Conservation (phyloP, 2,113 vertebrate species). For the Erpornis zantholeuca region DNA sequence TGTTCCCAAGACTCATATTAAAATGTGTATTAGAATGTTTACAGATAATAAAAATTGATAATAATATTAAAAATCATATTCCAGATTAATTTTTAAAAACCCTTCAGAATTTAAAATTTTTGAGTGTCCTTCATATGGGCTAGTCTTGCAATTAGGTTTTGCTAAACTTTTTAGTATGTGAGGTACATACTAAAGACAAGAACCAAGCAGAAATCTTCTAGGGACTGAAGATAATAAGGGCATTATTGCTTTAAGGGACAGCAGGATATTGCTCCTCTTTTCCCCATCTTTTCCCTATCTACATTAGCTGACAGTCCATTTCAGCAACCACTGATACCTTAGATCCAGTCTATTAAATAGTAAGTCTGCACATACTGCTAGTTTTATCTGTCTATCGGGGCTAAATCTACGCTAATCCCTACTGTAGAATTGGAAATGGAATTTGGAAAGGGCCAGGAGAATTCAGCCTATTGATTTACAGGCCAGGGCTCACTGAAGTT, state of each 20-base stretch:
- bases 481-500: not conserved
- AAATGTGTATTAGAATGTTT: not conserved
- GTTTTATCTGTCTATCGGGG: conserved; percentile 21
- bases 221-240: not conserved
- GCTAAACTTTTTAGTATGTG: not conserved
- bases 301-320: not conserved
- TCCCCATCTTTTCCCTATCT: not conserved
- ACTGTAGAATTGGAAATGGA: conserved; percentile 27
- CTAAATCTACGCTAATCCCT: conserved; percentile 43
- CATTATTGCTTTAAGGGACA: not conserved
- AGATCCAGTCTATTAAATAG: conserved; percentile 36
- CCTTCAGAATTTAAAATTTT: not conserved
- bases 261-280: not conserved
- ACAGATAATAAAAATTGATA: not conserved
- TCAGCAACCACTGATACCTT: not conserved
- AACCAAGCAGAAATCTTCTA: not conserved
- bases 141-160: not conserved
- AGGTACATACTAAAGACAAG: not conserved
- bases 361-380: not conserved
- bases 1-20: not conserved
- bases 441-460: conserved; percentile 30
- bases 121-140: not conserved
- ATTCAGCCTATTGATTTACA: conserved; percentile 29
- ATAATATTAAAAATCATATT: not conserved
- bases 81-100: not conserved